A percentile compares a stretch with the other conserved stretches of the same genome.
Conservation (phyloP, 2,888 invertebrate species). For the Iphiclides podalirius region DNA sequence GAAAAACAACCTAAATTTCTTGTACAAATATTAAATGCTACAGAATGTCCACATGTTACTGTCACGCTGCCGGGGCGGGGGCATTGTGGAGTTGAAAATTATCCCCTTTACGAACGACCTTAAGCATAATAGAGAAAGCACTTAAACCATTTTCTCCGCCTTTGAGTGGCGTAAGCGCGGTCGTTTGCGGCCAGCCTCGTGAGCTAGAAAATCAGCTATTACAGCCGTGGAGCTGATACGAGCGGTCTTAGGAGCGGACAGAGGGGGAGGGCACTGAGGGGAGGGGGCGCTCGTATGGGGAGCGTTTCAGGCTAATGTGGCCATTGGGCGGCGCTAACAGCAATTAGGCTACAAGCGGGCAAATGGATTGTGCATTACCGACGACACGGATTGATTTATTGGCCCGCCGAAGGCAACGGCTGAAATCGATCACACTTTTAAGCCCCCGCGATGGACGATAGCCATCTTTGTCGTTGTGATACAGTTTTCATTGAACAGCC, state of each 20-base stretch:
- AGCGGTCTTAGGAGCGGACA: conserved; percentile 41
- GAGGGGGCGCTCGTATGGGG: too few species aligned
- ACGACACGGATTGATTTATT: conserved; percentile 76
- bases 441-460: conserved; percentile 37
- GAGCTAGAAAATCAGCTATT: conserved; percentile 79
- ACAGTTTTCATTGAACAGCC: conserved; percentile 44
- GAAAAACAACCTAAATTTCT: not conserved
- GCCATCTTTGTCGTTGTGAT: too few species aligned
- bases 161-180: conserved; percentile 78
- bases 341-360: conserved; percentile 72
- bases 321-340: conserved; percentile 75
- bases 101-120: conserved; percentile 80
- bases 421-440: conserved; percentile 47
- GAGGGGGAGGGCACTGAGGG: conserved; percentile 50
- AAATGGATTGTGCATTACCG: conserved; percentile 78
- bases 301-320: conserved; percentile 67
- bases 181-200: conserved; percentile 73
- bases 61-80: conserved; percentile 49
- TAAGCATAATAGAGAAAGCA: conserved; percentile 80
- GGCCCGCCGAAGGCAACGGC: conserved; percentile 40
- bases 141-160: conserved; percentile 80
- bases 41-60: conserved; percentile 48
- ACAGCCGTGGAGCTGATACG: conserved; percentile 61
- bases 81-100: conserved; percentile 77
- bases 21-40: conserved; percentile 3